Percentiles rank a stretch among this genome's conserved stretches.
Evolutionary conservation across 2,888 invertebrate genomes (phyloP).

Genomic region (Eupithecia vulgata): DNA sequence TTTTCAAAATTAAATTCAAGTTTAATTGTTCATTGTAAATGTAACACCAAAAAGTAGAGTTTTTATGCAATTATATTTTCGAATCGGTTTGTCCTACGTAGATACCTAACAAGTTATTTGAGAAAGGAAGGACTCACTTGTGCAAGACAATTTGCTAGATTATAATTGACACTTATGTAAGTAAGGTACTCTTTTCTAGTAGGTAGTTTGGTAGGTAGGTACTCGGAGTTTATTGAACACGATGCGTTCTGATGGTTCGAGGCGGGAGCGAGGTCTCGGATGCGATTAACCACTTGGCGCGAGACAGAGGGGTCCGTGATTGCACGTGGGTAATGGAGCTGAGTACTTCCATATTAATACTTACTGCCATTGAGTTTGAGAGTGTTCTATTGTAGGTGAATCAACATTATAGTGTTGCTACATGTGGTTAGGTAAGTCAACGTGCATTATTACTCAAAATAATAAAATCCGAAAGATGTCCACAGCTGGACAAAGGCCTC

Average conservation of each 20-base stretch:
- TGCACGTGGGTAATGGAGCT: slow-evolving; percentile 18
- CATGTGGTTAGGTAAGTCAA: not conserved
- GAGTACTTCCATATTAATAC: not conserved
- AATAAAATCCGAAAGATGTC: not conserved
- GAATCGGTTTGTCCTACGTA: too few relatives aligned
- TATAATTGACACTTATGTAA: too few relatives aligned
- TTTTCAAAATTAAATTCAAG: too few relatives aligned
- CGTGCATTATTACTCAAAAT: not conserved
- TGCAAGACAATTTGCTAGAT: too few relatives aligned
- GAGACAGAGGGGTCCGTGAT: slow-evolving; percentile 32
- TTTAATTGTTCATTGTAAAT: too few relatives aligned
- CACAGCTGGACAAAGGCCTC: not conserved
- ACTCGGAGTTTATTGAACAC: not conserved
- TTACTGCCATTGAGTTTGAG: slow-evolving; percentile 19
- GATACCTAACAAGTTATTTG: too few relatives aligned
- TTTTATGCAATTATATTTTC: too few relatives aligned
- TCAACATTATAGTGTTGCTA: not conserved
- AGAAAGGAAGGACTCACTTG: too few relatives aligned
- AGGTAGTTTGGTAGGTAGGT: too few relatives aligned
- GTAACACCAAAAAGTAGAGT: too few relatives aligned
- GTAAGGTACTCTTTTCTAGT: too few relatives aligned
- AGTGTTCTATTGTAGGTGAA: slow-evolving; percentile 3
- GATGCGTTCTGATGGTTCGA: slow-evolving; percentile 7
- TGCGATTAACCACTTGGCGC: slow-evolving; percentile 45
- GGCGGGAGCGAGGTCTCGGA: slow-evolving; percentile 32